A percentile compares a stretch with the other conserved stretches of the same genome.
phyloP scores from a whole-genome alignment of 2,113 vertebrate genomes.

The Mionectes macconnelli region DNA sequence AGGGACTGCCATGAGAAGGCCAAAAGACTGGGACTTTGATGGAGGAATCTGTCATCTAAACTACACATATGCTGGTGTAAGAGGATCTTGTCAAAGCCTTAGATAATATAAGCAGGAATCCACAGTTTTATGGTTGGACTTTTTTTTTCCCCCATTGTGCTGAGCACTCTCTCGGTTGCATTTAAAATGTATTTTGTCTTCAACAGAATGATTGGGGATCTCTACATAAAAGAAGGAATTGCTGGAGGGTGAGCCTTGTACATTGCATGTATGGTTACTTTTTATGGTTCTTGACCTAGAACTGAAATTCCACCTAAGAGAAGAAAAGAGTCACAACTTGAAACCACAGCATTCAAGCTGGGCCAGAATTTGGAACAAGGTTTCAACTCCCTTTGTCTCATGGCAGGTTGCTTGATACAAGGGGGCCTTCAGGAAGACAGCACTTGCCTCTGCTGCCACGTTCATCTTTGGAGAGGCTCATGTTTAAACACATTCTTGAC shows the following conservation, averaged over 20 bases:
- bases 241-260: not conserved
- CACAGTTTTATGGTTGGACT: rapidly evolving
- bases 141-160: not conserved
- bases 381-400: not conserved
- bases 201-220: not conserved
- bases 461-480: not conserved
- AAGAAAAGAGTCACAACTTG: not conserved
- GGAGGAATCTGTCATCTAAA: not conserved
- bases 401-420: not conserved
- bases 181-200: not conserved
- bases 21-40: not conserved
- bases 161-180: not conserved
- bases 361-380: not conserved
- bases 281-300: not conserved
- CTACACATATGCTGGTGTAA: not conserved
- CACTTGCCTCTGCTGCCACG: not conserved
- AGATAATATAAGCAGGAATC: not conserved
- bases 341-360: not conserved
- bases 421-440: not conserved
- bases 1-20: not conserved
- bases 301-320: not conserved
- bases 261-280: not conserved
- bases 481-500: not conserved
- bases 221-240: not conserved
- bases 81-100: not conserved